Evolutionary conservation across 1,140 invertebrate species (phyloP).

Genomic region (Sipha flava): DNA sequence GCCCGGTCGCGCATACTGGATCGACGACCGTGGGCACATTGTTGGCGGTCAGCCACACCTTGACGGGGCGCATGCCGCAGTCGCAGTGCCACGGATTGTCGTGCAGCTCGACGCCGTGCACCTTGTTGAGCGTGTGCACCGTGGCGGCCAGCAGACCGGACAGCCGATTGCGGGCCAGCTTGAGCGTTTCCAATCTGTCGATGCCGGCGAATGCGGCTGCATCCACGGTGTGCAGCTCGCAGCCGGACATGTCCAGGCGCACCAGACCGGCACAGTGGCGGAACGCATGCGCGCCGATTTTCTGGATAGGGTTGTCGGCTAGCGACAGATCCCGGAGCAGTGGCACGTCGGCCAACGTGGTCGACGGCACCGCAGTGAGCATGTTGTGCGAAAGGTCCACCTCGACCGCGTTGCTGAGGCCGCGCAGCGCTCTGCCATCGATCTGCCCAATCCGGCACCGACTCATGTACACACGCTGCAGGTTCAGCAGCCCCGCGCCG

Average conservation of each 20-base stretch:
- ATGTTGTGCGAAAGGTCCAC: conserved; percentile 77
- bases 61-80: conserved; percentile 70
- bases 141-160: conserved; percentile 60
- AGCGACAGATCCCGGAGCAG: conserved; percentile 71
- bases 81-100: conserved; percentile 89
- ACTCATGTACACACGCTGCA: conserved; percentile 74
- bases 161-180: conserved; percentile 71
- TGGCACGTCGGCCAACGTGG: conserved; percentile 64
- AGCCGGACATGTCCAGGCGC: conserved; percentile 74
- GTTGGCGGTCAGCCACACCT: conserved; percentile 71
- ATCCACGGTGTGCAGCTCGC: conserved; percentile 66
- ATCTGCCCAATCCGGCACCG: conserved; percentile 76
- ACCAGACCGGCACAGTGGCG: conserved; percentile 63
- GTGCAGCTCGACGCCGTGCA: conserved; percentile 76
- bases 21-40: conserved; percentile 71
- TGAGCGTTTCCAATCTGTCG: conserved; percentile 66
- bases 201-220: conserved; percentile 69
- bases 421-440: conserved; percentile 68
- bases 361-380: conserved; percentile 65
- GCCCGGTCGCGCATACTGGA: conserved; percentile 62
- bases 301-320: conserved; percentile 69
- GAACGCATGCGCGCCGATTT: conserved; percentile 68
- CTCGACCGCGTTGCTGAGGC: conserved; percentile 78
- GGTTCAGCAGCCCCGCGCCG: conserved; percentile 67
- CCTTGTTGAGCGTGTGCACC: conserved; percentile 59